phyloP scores from a whole-genome alignment of 2,888 invertebrate genomes.

The Stegana nigrithorax region DNA sequence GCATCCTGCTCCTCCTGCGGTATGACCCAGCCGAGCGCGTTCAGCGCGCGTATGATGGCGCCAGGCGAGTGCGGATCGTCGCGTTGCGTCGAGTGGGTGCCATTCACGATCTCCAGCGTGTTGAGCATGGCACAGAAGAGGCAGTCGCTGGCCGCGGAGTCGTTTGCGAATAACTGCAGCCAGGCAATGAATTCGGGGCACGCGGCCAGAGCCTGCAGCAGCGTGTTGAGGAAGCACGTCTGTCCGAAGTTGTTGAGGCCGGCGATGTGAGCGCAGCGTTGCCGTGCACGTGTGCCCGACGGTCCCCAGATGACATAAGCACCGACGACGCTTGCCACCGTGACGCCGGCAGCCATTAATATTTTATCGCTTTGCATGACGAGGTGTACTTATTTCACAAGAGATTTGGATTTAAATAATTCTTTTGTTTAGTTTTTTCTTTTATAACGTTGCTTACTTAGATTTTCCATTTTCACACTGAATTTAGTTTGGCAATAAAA shows the following conservation, averaged over 20 bases:
- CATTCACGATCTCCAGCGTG: constrained; percentile 76
- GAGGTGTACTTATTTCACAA: no score
- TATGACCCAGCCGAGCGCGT: constrained; percentile 85
- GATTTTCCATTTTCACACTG: no score
- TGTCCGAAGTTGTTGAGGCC: constrained; percentile 92
- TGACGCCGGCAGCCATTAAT: constrained; percentile 82
- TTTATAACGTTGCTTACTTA: no score
- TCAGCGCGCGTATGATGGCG: constrained; percentile 79
- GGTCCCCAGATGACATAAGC: constrained; percentile 85
- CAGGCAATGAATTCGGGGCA: constrained; percentile 87
- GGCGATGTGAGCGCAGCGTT: constrained; percentile 79
- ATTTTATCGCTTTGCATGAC: constrained; percentile 79
- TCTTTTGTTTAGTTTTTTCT: no score
- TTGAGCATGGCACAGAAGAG: constrained; percentile 80
- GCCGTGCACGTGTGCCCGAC: constrained; percentile 71
- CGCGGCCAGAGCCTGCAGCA: constrained; percentile 90
- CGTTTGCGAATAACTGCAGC: constrained; percentile 76
- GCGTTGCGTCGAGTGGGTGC: constrained; percentile 77
- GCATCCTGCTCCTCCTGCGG: constrained; percentile 95
- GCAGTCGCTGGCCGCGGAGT: constrained; percentile 75
- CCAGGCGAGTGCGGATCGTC: constrained; percentile 73
- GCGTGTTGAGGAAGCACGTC: constrained; percentile 92
- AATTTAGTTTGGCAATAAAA: no score
- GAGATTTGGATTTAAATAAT: no score
- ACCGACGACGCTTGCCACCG: constrained; percentile 83